phyloP scores from a whole-genome alignment of 2,113 vertebrate genomes.

The Phalacrocorax brasilianus region DNA sequence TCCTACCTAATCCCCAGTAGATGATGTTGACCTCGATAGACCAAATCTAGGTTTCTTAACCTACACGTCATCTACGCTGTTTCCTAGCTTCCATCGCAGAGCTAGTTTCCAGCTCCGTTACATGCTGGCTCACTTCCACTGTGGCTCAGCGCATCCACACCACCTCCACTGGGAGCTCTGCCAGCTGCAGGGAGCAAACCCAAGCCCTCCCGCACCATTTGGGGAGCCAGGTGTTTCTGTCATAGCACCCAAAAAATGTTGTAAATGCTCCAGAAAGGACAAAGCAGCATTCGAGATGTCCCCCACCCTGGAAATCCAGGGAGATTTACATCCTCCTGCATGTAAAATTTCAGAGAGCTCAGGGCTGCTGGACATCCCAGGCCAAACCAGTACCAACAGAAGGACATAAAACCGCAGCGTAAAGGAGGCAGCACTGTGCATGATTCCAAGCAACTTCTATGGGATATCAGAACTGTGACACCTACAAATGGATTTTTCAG shows the following conservation, averaged over 20 bases:
- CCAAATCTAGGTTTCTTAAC: slow-evolving; percentile 3
- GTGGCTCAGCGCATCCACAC: neutral
- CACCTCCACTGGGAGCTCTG: fast-evolving
- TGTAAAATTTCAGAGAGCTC: neutral
- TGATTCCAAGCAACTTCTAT: neutral
- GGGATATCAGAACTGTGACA: neutral
- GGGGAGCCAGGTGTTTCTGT: fast-evolving
- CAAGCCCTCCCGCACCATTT: neutral
- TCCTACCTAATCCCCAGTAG: slow-evolving; percentile 13
- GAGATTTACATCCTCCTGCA: neutral
- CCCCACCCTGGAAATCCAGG: neutral
- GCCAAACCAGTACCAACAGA: neutral
- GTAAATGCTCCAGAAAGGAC: neutral
- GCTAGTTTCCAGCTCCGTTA: neutral
- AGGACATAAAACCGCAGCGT: neutral
- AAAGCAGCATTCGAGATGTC: neutral
- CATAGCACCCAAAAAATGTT: neutral
- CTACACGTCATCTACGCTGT: neutral
- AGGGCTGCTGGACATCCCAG: neutral
- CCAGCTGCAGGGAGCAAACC: neutral
- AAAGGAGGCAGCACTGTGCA: neutral
- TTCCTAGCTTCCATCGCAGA: neutral
- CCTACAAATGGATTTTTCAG: slow-evolving; percentile 23
- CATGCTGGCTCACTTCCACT: neutral
- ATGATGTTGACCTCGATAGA: slow-evolving; percentile 3